Percentiles rank a stretch among this genome's conserved stretches.
Evolutionary conservation across 2,888 invertebrate genomes (phyloP).

Genomic region (Sesia apiformis): DNA sequence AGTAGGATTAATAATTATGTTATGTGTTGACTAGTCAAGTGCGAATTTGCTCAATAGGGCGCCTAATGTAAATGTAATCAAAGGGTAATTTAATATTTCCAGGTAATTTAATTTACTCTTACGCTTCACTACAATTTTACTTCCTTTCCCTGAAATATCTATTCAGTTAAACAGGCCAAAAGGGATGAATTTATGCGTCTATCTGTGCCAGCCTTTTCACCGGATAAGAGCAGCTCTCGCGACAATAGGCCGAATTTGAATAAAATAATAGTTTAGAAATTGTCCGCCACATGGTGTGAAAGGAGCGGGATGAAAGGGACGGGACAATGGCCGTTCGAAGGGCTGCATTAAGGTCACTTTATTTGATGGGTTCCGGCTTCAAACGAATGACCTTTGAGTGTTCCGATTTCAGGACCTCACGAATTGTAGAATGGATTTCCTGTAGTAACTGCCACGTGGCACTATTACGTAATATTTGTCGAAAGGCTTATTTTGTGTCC

Average conservation of each 20-base stretch:
- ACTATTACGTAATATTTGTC: neutral
- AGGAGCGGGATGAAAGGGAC: conserved; percentile 17
- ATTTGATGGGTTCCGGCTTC: conserved; percentile 20
- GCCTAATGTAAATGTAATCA: too few species aligned
- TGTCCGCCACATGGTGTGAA: conserved; percentile 32
- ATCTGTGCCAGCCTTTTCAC: conserved; percentile 16
- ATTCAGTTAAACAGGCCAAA: too few species aligned
- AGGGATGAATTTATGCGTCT: too few species aligned
- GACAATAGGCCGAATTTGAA: conserved; percentile 51
- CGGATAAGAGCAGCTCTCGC: conserved; percentile 21
- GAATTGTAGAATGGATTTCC: neutral
- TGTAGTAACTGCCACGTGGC: neutral
- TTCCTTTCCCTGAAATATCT: too few species aligned
- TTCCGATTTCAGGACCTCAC: neutral
- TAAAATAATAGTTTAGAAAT: conserved; percentile 57
- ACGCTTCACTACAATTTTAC: too few species aligned
- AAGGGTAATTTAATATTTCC: too few species aligned
- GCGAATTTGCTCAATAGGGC: too few species aligned
- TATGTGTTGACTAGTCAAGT: too few species aligned
- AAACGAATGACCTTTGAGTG: neutral
- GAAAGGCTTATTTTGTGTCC: too few species aligned
- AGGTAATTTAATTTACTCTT: too few species aligned
- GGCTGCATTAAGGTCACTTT: conserved; percentile 29
- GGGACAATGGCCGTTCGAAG: conserved; percentile 29
- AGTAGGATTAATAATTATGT: too few species aligned